Conservation (phyloP, 1,140 invertebrate species). For the Drosophila seguyi region DNA sequence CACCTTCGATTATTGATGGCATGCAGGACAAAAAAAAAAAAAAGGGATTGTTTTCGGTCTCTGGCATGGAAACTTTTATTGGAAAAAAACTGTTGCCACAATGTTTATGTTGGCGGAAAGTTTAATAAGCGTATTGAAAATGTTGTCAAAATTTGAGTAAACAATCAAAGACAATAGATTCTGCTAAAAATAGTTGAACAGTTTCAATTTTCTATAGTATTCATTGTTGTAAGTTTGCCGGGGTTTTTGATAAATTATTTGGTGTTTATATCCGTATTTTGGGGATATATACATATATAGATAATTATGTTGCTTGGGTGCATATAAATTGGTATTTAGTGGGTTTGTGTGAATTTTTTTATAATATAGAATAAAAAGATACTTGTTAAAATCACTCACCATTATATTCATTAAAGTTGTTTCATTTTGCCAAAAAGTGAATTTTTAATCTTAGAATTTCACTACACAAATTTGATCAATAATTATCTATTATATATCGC, state of each 20-base stretch:
- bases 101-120: slow-evolving; percentile 15
- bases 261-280: no score
- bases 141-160: background rate
- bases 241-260: background rate
- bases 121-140: slow-evolving; percentile 12
- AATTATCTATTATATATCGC: background rate
- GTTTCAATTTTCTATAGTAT: background rate
- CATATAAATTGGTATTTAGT: background rate
- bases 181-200: background rate
- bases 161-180: background rate
- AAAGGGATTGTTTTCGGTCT: background rate
- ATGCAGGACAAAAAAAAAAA: no score
- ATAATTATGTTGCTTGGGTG: background rate
- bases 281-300: background rate
- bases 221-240: background rate
- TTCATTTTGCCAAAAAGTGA: background rate
- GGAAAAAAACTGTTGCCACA: slow-evolving; percentile 22
- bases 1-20: background rate
- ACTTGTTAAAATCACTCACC: background rate
- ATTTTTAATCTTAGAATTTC: background rate
- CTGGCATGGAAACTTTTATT: slow-evolving; percentile 5
- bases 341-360: background rate
- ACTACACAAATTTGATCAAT: background rate
- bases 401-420: background rate
- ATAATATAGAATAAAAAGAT: background rate